Conservation (phyloP, 2,113 vertebrate species). For the Macrotis lagotis region DNA sequence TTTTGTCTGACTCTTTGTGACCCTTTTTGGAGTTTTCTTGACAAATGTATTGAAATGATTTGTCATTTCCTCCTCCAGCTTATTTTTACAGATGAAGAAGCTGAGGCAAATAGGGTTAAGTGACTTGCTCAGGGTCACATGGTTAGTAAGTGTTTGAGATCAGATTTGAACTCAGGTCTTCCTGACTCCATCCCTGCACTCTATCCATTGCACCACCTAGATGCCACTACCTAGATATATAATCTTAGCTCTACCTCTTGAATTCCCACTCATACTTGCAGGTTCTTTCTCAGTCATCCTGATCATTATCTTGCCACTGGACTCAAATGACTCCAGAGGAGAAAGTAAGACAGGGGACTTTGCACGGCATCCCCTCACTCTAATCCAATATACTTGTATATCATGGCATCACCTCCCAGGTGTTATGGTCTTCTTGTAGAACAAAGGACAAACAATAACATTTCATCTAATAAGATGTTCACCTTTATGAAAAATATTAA, state of each 20-base stretch:
- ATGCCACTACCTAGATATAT: neutral
- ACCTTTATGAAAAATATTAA: neutral
- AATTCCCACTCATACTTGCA: neutral
- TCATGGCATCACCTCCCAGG: no score
- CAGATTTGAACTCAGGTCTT: neutral
- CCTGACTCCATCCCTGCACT: neutral
- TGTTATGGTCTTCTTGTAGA: no score
- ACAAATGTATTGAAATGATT: neutral
- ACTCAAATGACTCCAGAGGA: no score
- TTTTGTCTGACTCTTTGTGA: neutral
- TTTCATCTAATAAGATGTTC: neutral
- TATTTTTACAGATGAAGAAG: neutral
- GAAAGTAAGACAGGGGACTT: no score
- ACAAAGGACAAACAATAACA: neutral
- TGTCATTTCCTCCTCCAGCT: neutral
- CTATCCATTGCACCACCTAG: neutral
- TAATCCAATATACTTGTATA: no score
- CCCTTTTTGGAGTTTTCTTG: neutral
- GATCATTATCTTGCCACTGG: no score
- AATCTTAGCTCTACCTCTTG: neutral
- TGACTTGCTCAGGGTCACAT: neutral
- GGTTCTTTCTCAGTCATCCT: neutral
- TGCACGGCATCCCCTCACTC: no score
- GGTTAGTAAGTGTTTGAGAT: neutral
- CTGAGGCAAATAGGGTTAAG: neutral